phyloP scores from a whole-genome alignment of 30 jellyfish, hydroid and myxozoan species.

The Aurelia coerulea region DNA sequence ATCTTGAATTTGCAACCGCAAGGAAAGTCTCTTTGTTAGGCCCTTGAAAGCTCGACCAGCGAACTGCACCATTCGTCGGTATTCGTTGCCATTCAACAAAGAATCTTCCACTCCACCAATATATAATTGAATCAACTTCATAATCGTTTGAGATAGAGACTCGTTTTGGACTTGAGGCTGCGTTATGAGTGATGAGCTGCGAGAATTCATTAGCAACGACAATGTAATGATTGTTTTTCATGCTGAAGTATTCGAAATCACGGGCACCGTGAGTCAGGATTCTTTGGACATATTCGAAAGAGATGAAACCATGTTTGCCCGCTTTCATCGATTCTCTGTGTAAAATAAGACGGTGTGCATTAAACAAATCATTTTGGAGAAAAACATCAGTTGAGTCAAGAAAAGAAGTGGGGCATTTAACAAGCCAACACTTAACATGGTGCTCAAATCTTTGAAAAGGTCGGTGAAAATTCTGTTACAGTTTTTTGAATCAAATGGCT shows the following conservation, averaged over 20 bases:
- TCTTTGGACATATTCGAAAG: constrained; percentile 71
- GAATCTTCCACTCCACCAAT: constrained; percentile 96
- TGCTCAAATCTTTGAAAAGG: too few species aligned
- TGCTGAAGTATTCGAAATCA: constrained; percentile 81
- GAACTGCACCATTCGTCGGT: constrained; percentile 88
- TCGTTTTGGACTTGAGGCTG: constrained; percentile 16
- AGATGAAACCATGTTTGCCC: constrained; percentile 9
- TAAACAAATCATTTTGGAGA: too few species aligned
- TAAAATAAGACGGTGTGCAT: too few species aligned
- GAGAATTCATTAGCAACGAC: constrained; percentile 89
- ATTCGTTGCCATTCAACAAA: constrained; percentile 96
- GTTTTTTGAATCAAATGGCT: too few species aligned
- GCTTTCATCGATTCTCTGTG: constrained; percentile 5
- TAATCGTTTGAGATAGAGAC: constrained; percentile 51
- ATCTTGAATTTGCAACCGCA: constrained; percentile 81
- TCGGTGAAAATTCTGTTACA: too few species aligned
- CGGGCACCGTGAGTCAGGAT: constrained; percentile 89
- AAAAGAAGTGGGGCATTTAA: too few species aligned
- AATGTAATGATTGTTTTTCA: constrained; percentile 74
- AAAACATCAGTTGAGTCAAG: too few species aligned
- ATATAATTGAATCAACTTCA: constrained; percentile 81
- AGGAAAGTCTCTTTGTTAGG: constrained; percentile 68
- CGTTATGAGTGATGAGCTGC: constrained; percentile 42
- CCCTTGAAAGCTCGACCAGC: constrained; percentile 59
- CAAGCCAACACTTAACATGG: too few species aligned